Evolutionary conservation across 2,888 invertebrate genomes (phyloP), one percentile per base, ranked within the genome.

Genomic region (Lamproptera curius): DNA sequence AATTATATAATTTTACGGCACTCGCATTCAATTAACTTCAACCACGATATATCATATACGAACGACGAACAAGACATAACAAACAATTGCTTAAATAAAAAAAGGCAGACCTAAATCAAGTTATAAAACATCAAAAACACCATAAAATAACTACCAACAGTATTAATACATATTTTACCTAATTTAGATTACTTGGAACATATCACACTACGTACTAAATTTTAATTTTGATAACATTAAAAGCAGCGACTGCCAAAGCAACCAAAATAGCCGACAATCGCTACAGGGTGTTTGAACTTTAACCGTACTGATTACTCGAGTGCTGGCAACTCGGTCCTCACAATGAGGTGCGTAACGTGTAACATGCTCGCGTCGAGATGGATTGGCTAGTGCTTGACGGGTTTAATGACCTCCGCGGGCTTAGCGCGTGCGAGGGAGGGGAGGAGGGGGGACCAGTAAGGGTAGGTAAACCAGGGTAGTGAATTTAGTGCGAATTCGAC

Each of bases 401-500:
- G 83, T 70, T 77, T 77, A 82, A 75, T 80, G 80, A 82, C 82
- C 83, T 73, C 76, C 54, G 62, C 61, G 58, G 62, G 64, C 66
- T 56, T 55, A 57, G 56, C 61, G 65, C 65, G 66, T 63, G 63
- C 62, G 66, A 49, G 28, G 51, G 5, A n/a, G 46, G 43, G 48
- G 37, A 51, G 46, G 13, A 14, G 34, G 42, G 15, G 46, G 8
- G 38, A 39, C 51, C 2, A 34, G 26, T 38, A 17, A 33, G 16
- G 33, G 17, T 31, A 17, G 16, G 46, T 9, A 38, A 36, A 51
- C 41, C 48, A 48, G 38, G 48, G 55, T 2, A 9, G 28, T 55
- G 54, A 47, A 47, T 51, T 45, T 54, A 59, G 60, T 63, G 66
- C 65, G 60, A 73, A 76, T 75, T 74, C 73, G 70, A 63, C 56